A percentile compares a stretch with the other conserved stretches of the same genome.
These are phyloP conservation scores for Acleris laterana DNA, from an alignment of 2,888 invertebrate genomes.

Conservation along the genomic window DNA sequence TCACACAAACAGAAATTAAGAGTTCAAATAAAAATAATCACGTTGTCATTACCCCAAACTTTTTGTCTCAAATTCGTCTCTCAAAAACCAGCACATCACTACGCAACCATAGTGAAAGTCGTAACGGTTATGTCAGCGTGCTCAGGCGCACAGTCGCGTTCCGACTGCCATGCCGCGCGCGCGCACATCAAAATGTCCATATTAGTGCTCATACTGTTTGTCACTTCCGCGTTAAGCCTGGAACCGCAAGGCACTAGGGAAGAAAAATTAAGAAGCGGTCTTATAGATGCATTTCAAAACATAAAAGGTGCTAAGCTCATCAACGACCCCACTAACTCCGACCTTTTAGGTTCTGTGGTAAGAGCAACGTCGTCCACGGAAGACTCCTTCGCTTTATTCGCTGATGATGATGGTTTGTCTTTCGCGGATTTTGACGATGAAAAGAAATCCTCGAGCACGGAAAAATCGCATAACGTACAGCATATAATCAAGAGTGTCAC, in stretches of 20 bases:
- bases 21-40: no score
- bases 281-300: constrained; percentile 78
- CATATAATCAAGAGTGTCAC: constrained; percentile 74
- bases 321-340: constrained; percentile 64
- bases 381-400: constrained; percentile 67
- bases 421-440: constrained; percentile 70
- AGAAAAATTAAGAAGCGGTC: constrained; percentile 71
- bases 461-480: constrained; percentile 77
- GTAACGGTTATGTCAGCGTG: constrained; percentile 76
- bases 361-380: constrained; percentile 55
- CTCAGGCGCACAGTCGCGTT: constrained; percentile 59
- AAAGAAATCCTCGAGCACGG: constrained; percentile 60
- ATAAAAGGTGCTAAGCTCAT: constrained; percentile 76
- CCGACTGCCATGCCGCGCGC: constrained; percentile 74
- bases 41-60: no score
- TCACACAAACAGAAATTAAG: no score
- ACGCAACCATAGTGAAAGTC: constrained; percentile 68
- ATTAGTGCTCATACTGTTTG: constrained; percentile 61
- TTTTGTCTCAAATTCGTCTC: neutral
- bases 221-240: constrained; percentile 54
- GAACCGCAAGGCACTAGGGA: constrained; percentile 68
- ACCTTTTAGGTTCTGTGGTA: constrained; percentile 67
- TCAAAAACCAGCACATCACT: constrained; percentile 7
- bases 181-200: constrained; percentile 52
- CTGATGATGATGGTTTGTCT: constrained; percentile 73